phyloP scores from a whole-genome alignment of 1,140 invertebrate genomes.

The Orchesella cincta region DNA sequence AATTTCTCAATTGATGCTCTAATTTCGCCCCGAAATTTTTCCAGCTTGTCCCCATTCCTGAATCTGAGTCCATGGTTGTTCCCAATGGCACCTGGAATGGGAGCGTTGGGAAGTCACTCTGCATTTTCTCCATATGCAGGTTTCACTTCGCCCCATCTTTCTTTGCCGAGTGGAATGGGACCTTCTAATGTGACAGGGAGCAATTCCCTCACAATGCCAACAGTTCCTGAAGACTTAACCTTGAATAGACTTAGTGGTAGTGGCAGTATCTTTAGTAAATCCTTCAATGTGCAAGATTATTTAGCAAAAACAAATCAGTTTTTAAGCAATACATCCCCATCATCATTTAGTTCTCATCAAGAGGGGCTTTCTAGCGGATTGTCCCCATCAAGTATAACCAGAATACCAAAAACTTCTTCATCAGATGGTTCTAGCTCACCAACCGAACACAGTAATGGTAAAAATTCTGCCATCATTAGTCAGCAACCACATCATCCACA shows the following conservation, averaged over 20 bases:
- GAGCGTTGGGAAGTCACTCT: constrained; percentile 34
- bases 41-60: constrained; percentile 41
- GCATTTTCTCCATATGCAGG: constrained; percentile 43
- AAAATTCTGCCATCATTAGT: constrained; percentile 6
- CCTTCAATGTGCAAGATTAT: constrained; percentile 13
- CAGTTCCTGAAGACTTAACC: constrained; percentile 5
- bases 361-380: not conserved
- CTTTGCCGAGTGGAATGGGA: not conserved
- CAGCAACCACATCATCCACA: constrained; percentile 33
- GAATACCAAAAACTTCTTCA: constrained; percentile 7
- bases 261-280: not conserved
- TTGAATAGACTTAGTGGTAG: not conserved
- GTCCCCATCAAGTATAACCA: not conserved
- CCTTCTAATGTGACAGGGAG: not conserved
- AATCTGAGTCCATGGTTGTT: constrained; percentile 44
- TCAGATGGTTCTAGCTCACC: not conserved
- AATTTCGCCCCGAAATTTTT: constrained; percentile 47
- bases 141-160: constrained; percentile 42
- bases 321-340: not conserved
- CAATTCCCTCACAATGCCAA: not conserved
- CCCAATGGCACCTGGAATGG: not conserved
- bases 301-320: constrained; percentile 22
- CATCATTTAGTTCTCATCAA: not conserved
- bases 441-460: not conserved
- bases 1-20: constrained; percentile 51